Evolutionary conservation across 92 coral and sea anemone genomes (phyloP).

Genomic region (Montipora capitata): DNA sequence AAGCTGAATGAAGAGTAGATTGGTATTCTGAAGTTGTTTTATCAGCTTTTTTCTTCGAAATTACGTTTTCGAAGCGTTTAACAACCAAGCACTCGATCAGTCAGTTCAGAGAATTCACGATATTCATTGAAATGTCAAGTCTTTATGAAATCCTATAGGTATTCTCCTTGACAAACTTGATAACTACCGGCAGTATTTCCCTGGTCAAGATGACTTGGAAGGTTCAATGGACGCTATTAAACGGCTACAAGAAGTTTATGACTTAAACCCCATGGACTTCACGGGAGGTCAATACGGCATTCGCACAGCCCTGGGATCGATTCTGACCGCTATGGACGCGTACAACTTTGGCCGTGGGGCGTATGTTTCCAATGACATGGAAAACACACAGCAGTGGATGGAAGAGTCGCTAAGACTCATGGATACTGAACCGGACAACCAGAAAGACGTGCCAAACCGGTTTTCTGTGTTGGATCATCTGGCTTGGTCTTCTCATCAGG

Average conservation of each 20-base stretch:
- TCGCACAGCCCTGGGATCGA: constrained; percentile 29
- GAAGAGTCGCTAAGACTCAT: constrained; percentile 85
- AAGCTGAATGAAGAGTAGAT: too few relatives aligned
- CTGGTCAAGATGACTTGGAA: constrained; percentile 81
- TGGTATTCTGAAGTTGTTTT: too few relatives aligned
- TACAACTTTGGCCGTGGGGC: constrained; percentile 88
- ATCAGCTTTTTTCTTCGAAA: too few relatives aligned
- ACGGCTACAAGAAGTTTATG: constrained; percentile 93
- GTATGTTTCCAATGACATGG: constrained; percentile 76
- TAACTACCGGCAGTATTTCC: constrained; percentile 70
- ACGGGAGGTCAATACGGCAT: constrained; percentile 84
- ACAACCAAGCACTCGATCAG: background rate
- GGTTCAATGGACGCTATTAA: constrained; percentile 94
- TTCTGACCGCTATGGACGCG: constrained; percentile 84
- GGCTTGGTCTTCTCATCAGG: constrained; percentile 93
- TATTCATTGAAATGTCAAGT: too few relatives aligned
- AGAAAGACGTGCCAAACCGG: constrained; percentile 56
- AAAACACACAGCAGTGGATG: constrained; percentile 91
- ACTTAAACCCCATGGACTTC: constrained; percentile 86
- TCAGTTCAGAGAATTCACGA: too few relatives aligned
- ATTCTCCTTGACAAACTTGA: constrained; percentile 74
- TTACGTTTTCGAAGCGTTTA: too few relatives aligned
- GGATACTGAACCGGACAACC: constrained; percentile 70
- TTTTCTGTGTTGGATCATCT: constrained; percentile 89
- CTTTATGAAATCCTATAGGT: constrained; percentile 46